phyloP scores from a whole-genome alignment of 2,113 vertebrate species.

The Cnemophilus loriae region DNA sequence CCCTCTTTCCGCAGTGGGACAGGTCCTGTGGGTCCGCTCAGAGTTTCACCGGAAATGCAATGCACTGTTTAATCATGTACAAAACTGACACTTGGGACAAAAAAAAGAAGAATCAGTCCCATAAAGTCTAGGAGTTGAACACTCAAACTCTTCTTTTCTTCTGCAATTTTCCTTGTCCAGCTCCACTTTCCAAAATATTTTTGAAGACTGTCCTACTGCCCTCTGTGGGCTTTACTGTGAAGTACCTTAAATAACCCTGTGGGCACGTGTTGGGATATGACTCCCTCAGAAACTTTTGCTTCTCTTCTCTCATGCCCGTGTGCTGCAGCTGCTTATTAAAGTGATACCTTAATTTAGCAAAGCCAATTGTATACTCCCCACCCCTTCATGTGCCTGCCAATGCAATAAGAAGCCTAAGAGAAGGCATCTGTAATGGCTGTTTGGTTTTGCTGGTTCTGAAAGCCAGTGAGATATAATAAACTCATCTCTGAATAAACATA shows the following conservation, averaged over 20 bases:
- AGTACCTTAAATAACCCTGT: background rate
- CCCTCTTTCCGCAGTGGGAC: background rate
- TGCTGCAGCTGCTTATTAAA: background rate
- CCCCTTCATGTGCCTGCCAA: background rate
- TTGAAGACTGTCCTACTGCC: background rate
- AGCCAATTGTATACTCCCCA: background rate
- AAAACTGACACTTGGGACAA: fast-evolving
- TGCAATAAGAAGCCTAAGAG: background rate
- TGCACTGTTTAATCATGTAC: background rate
- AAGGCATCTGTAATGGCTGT: background rate
- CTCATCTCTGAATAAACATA: background rate
- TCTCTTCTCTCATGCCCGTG: background rate
- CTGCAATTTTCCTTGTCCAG: background rate
- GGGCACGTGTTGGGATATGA: background rate
- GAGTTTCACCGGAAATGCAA: background rate
- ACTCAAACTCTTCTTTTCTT: background rate
- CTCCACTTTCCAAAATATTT: background rate
- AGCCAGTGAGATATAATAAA: background rate
- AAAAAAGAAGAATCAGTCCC: background rate
- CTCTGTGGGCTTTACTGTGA: background rate
- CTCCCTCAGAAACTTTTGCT: background rate
- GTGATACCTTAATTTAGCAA: background rate
- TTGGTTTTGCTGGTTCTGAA: background rate
- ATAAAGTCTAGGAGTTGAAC: background rate
- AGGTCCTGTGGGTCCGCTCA: background rate